Base-by-base conservation (phyloP, 2,888 invertebrate genomes). In the Vesta saturnalis region DNA sequence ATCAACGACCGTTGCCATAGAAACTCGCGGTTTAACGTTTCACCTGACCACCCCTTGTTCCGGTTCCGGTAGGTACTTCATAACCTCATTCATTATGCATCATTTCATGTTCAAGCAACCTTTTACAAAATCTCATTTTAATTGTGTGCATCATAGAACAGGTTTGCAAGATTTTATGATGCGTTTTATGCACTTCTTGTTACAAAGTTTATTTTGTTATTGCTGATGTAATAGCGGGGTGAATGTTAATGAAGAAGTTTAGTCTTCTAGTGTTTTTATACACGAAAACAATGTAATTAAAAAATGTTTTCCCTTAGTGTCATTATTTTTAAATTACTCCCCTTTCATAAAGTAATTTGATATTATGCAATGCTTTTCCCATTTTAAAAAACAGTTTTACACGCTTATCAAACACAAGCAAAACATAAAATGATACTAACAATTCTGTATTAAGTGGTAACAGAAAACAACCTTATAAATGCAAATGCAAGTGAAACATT, bases 21-120 rank as follows among this genome's bases (percentile, higher is more conserved):
- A 68, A 76, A 78, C 79, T 73, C 69, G 77, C 74, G 70, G 70
- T 76, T 75, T 74, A 74, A 70, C 75, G 75, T 79, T 76, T 79
- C 77, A 79, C 79, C 79, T 79, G 78, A 76, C 77, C 78, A 74
- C 68, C 73, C 74, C 73, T 63, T 67, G 68, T 76, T 76, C 76
- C 73, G 70, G 72, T 77, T 76, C 74, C 77, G 76, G 72, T 75
- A 77, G 77, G 76, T 71, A 76, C 77, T 76, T 76, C 77, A 77
- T 75, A 74, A 76, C 72, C 75, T 74, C 74, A 73, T 74, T 76
- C 76, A 75, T 76, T 76, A 77, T 76, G 75, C 75, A 77, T 77
- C 74, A 76, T 75, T 75, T 77, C 74, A 68, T 71, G 75, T 75
- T 76, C 68, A 73, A 73, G 74, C 73, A 72, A 73, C 75, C 74